Conservation (phyloP, 1,140 invertebrate species). For the Oedothorax gibbosus region DNA sequence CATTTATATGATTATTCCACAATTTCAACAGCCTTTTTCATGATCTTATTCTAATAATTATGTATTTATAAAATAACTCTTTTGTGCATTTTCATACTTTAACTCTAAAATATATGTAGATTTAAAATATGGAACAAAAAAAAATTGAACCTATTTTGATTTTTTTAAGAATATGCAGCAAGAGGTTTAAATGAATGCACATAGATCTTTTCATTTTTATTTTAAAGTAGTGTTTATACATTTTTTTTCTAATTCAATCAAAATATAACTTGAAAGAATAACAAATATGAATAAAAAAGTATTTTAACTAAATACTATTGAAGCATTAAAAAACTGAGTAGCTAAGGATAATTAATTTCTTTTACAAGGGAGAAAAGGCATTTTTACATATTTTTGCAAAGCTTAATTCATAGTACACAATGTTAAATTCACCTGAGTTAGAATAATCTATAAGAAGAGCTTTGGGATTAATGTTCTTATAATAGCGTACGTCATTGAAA, state of each 20-base stretch:
- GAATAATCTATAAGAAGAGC: conserved; percentile 6
- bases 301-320: neutral
- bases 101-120: too few relatives aligned
- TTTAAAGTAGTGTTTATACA: too few relatives aligned
- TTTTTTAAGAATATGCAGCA: too few relatives aligned
- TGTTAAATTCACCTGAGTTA: neutral
- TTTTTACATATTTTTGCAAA: neutral
- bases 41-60: too few relatives aligned
- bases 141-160: too few relatives aligned
- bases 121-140: too few relatives aligned
- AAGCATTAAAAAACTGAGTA: neutral
- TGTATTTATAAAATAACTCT: too few relatives aligned
- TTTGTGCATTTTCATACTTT: too few relatives aligned
- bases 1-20: too few relatives aligned
- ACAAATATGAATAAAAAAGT: neutral
- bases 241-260: neutral
- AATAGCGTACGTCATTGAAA: neutral
- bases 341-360: neutral
- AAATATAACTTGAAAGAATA: neutral
- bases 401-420: neutral
- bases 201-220: too few relatives aligned
- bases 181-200: too few relatives aligned
- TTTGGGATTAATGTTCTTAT: neutral
- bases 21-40: too few relatives aligned
- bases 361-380: neutral